Evolutionary conservation across 2,797 vertebrate species (phyloP), one percentile per base, ranked within the genome.

Genomic region (Apodemus agrarius): DNA sequence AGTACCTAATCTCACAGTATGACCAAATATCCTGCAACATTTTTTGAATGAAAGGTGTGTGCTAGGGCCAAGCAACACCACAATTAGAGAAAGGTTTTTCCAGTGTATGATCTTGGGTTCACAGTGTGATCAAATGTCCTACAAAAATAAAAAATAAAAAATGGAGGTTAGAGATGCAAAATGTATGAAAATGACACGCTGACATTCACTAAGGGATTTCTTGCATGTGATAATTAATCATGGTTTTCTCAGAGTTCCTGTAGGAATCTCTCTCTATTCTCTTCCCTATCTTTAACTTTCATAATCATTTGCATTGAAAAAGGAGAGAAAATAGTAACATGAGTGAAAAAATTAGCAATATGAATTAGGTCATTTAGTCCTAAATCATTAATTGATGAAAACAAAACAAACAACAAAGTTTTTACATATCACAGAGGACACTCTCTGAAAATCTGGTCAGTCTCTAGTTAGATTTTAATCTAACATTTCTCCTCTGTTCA

Each of bases 201-300:
- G 78, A 80, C 17, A 79, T 87, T 79, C 16, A 88, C n/a, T 67
- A 6, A 57, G 84, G 72, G 34, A 76, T 94, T 40, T 26, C 6
- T 63, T 90, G 72, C 22, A 16, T 74, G 21, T 69, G 54, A 93
- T 49, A 91, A 95, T 93, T 80, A 92, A 87, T 63, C 21, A 69
- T 65, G 29, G 0, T 91, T 22, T 96, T 91, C 82, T 91, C 26
- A n/a, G 29, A 63, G 14, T 94, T 95, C n/a, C 54, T 22, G 4
- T 5, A 81, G 52, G 52, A 87, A 63, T 94, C 59, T 95, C 69
- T 89, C 14, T 83, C 75, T 91, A 57, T 6, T 91, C n/a, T 72
- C n/a, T 88, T 86, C n/a, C n/a, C 16, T 86, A n/a, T 7, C 80
- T 43, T 5, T 69, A 94, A 79, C 49, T 82, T 89, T 92, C 75